Percentiles rank a stretch among this genome's conserved stretches.
These are phyloP conservation scores for Gorsachius goisagi DNA, from an alignment of 2,113 vertebrate species.

Conservation along the genomic window DNA sequence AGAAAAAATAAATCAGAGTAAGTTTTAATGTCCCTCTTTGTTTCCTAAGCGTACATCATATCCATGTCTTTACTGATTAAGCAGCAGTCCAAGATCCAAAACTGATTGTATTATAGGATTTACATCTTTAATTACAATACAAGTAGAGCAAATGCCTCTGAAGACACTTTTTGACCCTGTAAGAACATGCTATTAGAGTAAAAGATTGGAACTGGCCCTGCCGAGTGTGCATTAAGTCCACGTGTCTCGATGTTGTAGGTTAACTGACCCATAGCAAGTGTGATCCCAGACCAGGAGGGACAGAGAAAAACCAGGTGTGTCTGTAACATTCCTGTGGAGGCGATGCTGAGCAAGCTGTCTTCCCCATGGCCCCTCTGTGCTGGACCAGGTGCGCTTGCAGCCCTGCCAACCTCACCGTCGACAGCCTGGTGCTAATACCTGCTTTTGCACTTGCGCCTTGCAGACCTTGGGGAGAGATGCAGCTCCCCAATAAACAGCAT, in stretches of 20 bases:
- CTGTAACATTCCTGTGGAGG: neutral
- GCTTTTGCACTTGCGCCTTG: no score
- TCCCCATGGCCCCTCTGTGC: accelerated
- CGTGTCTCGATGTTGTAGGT: neutral
- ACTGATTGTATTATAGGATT: neutral
- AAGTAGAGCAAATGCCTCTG: neutral
- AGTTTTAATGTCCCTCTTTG: neutral
- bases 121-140: neutral
- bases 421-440: neutral
- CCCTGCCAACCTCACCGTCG: neutral
- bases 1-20: neutral
- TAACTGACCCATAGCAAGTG: neutral
- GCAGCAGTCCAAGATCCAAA: neutral
- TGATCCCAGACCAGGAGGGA: neutral
- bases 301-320: neutral
- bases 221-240: neutral
- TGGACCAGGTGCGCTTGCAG: neutral
- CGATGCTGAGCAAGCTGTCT: neutral
- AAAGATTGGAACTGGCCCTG: neutral
- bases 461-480: neutral
- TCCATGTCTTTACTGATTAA: neutral
- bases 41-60: neutral
- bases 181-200: neutral
- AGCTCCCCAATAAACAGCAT: neutral
- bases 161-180: neutral